phyloP scores from a whole-genome alignment of 2,797 vertebrate species.

The Halcyon smyrnensis region DNA sequence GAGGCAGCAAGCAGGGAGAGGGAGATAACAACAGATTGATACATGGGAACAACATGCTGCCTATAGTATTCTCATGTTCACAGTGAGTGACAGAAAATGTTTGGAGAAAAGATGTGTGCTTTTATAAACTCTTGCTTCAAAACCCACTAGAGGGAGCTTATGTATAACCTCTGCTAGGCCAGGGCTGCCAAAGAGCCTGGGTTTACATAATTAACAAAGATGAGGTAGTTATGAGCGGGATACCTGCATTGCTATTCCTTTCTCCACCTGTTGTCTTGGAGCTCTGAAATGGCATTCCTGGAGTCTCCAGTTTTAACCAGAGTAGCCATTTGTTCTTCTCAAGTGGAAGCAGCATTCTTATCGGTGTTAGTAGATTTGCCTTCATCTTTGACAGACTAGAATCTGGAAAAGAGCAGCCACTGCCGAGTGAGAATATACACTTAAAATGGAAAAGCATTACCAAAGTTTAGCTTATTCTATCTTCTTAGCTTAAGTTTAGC shows the following conservation, averaged over 20 bases:
- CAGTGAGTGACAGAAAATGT: background rate
- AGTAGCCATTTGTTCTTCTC: background rate
- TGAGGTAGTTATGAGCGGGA: background rate
- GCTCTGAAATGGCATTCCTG: background rate
- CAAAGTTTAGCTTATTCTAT: background rate
- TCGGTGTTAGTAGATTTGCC: background rate
- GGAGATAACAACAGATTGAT: background rate
- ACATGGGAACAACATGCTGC: background rate
- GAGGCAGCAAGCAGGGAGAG: background rate
- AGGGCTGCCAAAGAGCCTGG: background rate
- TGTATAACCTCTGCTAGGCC: constrained; percentile 41
- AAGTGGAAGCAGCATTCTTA: background rate
- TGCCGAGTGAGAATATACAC: background rate
- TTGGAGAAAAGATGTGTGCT: background rate
- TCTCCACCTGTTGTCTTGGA: background rate
- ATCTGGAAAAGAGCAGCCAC: background rate
- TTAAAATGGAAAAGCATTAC: background rate
- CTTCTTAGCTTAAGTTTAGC: background rate
- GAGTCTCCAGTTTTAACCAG: background rate
- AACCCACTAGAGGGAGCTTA: constrained; percentile 71
- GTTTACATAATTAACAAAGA: constrained; percentile 21
- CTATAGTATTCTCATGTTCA: background rate
- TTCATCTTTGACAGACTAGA: background rate
- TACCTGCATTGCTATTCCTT: background rate
- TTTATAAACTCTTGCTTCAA: background rate